Base-by-base conservation (phyloP, 2,888 invertebrate genomes). In the Litoditis marina region DNA sequence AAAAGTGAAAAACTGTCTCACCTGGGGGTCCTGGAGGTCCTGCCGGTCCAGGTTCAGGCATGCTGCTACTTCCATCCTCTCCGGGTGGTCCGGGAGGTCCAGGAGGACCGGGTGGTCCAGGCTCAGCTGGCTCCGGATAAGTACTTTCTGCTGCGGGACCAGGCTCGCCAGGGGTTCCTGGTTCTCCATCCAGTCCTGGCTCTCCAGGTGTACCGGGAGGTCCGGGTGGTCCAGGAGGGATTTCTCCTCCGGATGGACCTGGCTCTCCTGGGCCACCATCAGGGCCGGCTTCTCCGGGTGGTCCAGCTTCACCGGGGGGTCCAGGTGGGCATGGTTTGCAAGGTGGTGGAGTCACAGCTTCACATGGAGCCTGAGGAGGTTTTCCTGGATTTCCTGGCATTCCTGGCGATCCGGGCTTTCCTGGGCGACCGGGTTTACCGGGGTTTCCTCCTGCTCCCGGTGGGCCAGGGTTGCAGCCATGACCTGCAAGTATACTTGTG, bases 201-300 rank as follows among this genome's bases (percentile, higher is more conserved):
- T 25, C 25, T 46, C 67, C 67, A 30, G 55, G 22, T 0, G 54
- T 53, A 4, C 67, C 67, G 42, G 63, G 67, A 7, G 63, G 60
- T 46, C 67, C 67, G 57, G 49, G 67, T 60, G 63, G 63, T 22
- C 67, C 66, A 25, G 44, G 30, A 54, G 27, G 36, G 42, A 60
- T 61, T 3, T 63, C 60, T 22, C 49, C 39, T 1, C 67, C 67
- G 1, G 32, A 16, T 42, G 63, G 64, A 27, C 67, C 67, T 5
- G 22, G 39, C 2, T 30, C 30, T 30, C 46, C 60, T 13, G 56
- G 56, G 16, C 19, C 34, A n/a, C 56, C 56, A 25, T 47, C 32
- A 6, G 46, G 16, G 19, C 56, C 56, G n/a, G 34, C 25, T 11
- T 22, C 42, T 16, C 19, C 32, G n/a, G 56, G 46, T 6, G 44